Evolutionary conservation across 1,140 invertebrate genomes (phyloP).

Genomic region (Apis florea): DNA sequence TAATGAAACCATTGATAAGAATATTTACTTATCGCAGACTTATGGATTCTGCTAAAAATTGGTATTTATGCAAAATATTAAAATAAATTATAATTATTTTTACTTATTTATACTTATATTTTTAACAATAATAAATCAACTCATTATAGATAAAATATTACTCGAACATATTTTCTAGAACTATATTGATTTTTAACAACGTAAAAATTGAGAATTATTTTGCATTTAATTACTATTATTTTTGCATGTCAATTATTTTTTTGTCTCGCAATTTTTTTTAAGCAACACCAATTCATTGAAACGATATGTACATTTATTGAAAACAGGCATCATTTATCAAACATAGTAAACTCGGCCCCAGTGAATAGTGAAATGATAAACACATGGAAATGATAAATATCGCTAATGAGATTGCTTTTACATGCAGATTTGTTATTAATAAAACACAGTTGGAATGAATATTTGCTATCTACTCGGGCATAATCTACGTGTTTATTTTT

Average conservation of each 20-base stretch:
- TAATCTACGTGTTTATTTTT: not conserved
- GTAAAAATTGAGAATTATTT: too few species aligned
- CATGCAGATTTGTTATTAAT: conserved; percentile 7
- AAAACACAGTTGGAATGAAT: not conserved
- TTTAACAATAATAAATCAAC: too few species aligned
- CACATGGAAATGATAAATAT: not conserved
- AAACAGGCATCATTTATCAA: not conserved
- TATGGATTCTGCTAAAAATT: not conserved
- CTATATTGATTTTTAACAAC: too few species aligned
- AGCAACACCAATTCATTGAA: not conserved
- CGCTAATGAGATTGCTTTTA: conserved; percentile 5
- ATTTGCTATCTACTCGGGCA: not conserved
- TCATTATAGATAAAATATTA: too few species aligned
- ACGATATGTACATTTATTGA: not conserved
- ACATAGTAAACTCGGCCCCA: not conserved
- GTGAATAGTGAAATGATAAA: not conserved
- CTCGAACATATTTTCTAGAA: too few species aligned
- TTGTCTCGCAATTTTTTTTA: not conserved
- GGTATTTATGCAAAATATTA: too few species aligned
- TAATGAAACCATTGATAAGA: not conserved
- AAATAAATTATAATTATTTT: too few species aligned
- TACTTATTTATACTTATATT: too few species aligned
- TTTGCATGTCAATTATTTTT: not conserved
- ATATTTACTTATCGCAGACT: too few species aligned
- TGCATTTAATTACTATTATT: too few species aligned